Percentiles rank a stretch among this genome's conserved stretches.
Evolutionary conservation across 2,888 invertebrate genomes (phyloP).

Genomic region (Micoletzkya japonica): DNA sequence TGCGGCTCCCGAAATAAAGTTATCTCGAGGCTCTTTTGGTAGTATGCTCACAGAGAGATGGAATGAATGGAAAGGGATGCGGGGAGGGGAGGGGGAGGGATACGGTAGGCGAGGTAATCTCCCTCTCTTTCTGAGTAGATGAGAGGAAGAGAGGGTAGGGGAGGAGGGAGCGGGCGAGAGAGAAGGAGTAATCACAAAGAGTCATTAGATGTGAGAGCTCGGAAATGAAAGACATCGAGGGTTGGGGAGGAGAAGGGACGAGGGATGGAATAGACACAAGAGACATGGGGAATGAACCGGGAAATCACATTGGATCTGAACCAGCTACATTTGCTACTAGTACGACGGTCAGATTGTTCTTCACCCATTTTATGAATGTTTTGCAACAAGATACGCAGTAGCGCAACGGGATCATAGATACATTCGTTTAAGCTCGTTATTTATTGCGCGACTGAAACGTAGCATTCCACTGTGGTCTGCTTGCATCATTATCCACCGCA

Average conservation of each 20-base stretch:
- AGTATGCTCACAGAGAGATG: conserved; percentile 5
- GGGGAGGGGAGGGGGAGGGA: not conserved
- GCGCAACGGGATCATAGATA: too few species aligned
- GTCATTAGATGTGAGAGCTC: not conserved
- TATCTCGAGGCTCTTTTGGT: conserved; percentile 1
- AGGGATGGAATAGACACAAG: not conserved
- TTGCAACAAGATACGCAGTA: too few species aligned
- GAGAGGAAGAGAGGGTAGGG: not conserved
- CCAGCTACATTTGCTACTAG: not conserved
- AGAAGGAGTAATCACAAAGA: conserved; percentile 3
- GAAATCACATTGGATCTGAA: not conserved
- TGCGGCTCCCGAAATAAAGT: conserved; percentile 15
- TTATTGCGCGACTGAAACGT: too few species aligned
- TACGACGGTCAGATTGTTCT: too few species aligned
- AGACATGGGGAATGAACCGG: not conserved
- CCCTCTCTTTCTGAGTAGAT: not conserved
- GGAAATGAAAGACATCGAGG: too few species aligned
- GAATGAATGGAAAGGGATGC: not conserved
- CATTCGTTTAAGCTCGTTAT: too few species aligned
- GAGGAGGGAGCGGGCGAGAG: conserved; percentile 8
- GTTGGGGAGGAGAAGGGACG: not conserved
- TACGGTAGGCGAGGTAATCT: not conserved
- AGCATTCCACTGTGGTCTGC: too few species aligned
- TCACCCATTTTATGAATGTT: too few species aligned
- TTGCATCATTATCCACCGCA: too few species aligned